phyloP scores from a whole-genome alignment of 2,797 vertebrate genomes.

The Masticophis lateralis region DNA sequence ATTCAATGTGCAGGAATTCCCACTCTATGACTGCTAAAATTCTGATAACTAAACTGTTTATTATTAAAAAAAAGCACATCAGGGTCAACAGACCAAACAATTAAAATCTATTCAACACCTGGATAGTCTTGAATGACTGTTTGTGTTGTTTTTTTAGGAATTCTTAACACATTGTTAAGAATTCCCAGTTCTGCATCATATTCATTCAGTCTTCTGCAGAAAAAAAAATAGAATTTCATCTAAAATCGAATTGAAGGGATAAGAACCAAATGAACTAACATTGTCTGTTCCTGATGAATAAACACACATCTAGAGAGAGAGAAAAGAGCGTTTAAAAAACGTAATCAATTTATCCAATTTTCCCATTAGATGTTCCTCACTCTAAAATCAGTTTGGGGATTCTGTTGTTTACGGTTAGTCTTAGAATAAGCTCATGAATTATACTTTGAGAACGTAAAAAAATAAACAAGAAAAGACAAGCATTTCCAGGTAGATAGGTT shows the following conservation, averaged over 20 bases:
- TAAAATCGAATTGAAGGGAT: not conserved
- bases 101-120: not conserved
- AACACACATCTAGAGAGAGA: not conserved
- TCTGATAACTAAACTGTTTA: not conserved
- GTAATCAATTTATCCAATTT: not conserved
- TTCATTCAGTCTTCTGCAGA: not conserved
- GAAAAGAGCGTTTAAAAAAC: not conserved
- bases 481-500: not conserved
- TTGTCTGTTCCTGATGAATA: not conserved
- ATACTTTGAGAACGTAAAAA: conserved; percentile 24
- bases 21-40: not conserved
- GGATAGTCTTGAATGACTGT: not conserved
- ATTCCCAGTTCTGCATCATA: not conserved
- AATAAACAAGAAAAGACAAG: not conserved
- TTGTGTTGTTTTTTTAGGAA: not conserved
- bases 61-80: not conserved
- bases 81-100: not conserved
- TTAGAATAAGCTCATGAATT: not conserved
- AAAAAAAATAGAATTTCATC: not conserved
- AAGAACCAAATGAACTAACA: not conserved
- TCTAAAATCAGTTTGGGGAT: not conserved
- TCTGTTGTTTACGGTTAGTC: not conserved
- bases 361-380: not conserved
- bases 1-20: not conserved
- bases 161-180: not conserved